Percentiles rank a stretch among this genome's conserved stretches.
phyloP scores from a whole-genome alignment of 2,113 vertebrate genomes.

The Corynorhinus townsendii region DNA sequence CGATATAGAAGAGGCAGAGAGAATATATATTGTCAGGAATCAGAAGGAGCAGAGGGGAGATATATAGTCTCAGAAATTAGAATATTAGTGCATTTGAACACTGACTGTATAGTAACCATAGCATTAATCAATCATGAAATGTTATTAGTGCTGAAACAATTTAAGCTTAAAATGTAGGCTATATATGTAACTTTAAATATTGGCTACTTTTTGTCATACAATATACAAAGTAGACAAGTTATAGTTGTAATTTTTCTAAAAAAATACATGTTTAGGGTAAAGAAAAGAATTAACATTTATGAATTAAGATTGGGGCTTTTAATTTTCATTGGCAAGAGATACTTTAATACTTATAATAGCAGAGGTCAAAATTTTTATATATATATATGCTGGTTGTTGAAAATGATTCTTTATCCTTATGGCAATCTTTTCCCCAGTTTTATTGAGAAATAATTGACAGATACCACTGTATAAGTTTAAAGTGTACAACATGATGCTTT shows the following conservation, averaged over 20 bases:
- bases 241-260: not conserved
- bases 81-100: not conserved
- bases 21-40: not conserved
- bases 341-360: slow-evolving; percentile 9
- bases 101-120: not conserved
- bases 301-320: not conserved
- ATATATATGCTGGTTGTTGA: not conserved
- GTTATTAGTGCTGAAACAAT: not conserved
- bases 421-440: not conserved
- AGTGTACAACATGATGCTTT: not conserved
- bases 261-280: not conserved
- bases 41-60: not conserved
- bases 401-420: not conserved
- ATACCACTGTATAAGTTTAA: not conserved
- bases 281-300: not conserved
- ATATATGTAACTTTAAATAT: not conserved
- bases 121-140: not conserved
- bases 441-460: not conserved
- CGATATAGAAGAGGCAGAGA: not conserved
- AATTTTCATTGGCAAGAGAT: not conserved
- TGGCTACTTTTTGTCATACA: not conserved
- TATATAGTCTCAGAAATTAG: not conserved
- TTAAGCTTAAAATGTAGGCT: not conserved
- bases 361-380: not conserved
- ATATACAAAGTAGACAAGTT: not conserved